A percentile compares a stretch with the other conserved stretches of the same genome.
Conservation (phyloP, 2,888 invertebrate species). For the Sinopyrophorus schimmeli region DNA sequence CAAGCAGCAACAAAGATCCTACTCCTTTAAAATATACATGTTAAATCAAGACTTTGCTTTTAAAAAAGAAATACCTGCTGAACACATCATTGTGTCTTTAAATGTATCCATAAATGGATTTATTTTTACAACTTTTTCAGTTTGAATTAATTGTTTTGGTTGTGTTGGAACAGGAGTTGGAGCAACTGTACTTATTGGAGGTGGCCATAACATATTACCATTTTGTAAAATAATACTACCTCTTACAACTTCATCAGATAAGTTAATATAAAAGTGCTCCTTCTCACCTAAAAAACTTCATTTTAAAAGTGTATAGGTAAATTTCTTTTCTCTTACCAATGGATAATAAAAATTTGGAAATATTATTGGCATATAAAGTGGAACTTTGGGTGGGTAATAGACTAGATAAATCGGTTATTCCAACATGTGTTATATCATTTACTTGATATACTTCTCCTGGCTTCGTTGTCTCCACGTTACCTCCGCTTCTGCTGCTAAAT, state of each 20-base stretch:
- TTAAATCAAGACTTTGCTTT: too few relatives aligned
- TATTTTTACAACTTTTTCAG: constrained; percentile 50
- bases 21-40: constrained; percentile 60
- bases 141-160: constrained; percentile 50
- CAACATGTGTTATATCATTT: constrained; percentile 83
- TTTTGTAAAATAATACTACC: constrained; percentile 78
- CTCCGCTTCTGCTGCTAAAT: constrained; percentile 89
- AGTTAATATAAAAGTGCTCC: constrained; percentile 77
- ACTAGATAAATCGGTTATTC: constrained; percentile 82
- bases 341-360: constrained; percentile 82
- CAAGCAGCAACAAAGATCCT: constrained; percentile 69
- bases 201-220: constrained; percentile 79
- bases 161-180: constrained; percentile 56
- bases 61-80: constrained; percentile 60
- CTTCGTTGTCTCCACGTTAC: constrained; percentile 80
- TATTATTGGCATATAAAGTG: constrained; percentile 88
- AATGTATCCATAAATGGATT: constrained; percentile 73
- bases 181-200: constrained; percentile 66
- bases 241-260: constrained; percentile 84
- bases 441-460: constrained; percentile 75
- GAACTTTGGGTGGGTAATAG: constrained; percentile 85
- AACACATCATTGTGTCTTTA: constrained; percentile 68
- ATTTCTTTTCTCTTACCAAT: constrained; percentile 63
- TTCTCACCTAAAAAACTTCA: constrained; percentile 60
- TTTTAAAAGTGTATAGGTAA: too few relatives aligned